Percentiles rank a stretch among this genome's conserved stretches.
Evolutionary conservation across 2,888 invertebrate species (phyloP).

Genomic region (Xestia sexstrigata): DNA sequence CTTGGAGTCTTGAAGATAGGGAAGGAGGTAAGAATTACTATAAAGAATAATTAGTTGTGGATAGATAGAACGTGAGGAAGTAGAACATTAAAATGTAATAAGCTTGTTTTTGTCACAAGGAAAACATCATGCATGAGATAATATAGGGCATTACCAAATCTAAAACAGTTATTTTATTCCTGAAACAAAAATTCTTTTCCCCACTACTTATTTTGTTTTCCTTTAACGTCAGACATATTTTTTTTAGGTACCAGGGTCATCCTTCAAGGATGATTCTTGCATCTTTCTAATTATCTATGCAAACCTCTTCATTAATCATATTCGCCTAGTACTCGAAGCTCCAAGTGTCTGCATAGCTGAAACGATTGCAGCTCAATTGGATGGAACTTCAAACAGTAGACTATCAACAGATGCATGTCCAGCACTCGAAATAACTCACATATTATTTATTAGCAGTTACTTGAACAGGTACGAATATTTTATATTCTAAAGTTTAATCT

Average conservation of each 20-base stretch:
- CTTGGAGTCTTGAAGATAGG: neutral
- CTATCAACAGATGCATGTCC: constrained; percentile 41
- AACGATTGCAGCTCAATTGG: constrained; percentile 19
- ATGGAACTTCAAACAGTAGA: constrained; percentile 34
- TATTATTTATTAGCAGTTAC: constrained; percentile 18
- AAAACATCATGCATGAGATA: neutral
- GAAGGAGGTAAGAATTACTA: neutral
- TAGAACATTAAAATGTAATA: neutral
- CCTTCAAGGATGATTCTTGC: neutral
- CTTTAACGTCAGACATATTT: neutral
- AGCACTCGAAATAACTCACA: constrained; percentile 33
- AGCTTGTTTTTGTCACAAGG: neutral
- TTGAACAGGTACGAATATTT: neutral
- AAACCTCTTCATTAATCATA: constrained; percentile 29
- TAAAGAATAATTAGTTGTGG: too few species aligned
- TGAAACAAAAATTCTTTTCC: neutral
- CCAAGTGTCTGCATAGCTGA: constrained; percentile 15
- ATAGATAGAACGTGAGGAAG: neutral
- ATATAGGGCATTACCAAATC: neutral
- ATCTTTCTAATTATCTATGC: neutral
- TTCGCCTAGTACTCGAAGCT: constrained; percentile 13
- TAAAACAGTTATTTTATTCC: neutral
- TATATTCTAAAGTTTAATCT: too few species aligned
- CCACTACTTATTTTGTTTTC: neutral
- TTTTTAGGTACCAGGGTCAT: neutral